phyloP scores from a whole-genome alignment of 2,797 vertebrate species.

The Aplochiton taeniatus region DNA sequence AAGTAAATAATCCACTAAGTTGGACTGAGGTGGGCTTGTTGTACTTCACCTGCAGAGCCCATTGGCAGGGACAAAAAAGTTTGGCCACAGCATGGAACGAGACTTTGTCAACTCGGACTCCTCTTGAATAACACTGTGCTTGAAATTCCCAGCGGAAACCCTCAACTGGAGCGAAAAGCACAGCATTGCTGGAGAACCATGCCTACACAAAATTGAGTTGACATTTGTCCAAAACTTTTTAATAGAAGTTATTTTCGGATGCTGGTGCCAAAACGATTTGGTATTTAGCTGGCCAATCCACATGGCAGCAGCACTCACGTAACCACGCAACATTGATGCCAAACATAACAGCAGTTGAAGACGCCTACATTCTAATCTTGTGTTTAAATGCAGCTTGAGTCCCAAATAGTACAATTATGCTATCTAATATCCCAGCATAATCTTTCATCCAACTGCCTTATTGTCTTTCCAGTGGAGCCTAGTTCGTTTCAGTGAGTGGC shows the following conservation, averaged over 20 bases:
- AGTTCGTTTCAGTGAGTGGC: no score
- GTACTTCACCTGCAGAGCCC: constrained; percentile 55
- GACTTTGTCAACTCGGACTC: background rate
- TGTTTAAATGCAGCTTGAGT: no score
- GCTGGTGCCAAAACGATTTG: constrained; percentile 35
- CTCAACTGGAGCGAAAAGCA: background rate
- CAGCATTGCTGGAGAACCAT: background rate
- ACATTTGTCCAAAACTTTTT: constrained; percentile 59
- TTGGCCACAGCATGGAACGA: background rate
- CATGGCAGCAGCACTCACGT: no score
- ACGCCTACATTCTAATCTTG: no score
- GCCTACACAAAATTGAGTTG: constrained; percentile 47
- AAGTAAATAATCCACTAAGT: constrained; percentile 63
- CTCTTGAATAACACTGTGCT: background rate
- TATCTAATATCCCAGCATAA: no score
- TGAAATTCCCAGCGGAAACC: background rate
- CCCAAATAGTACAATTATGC: no score
- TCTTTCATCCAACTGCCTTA: no score
- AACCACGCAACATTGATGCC: no score
- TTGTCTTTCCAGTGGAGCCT: no score
- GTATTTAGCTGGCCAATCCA: background rate
- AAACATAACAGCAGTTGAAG: no score
- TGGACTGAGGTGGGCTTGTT: constrained; percentile 47
- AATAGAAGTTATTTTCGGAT: constrained; percentile 12
- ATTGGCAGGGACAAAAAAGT: background rate